phyloP scores from a whole-genome alignment of 2,797 vertebrate genomes.

The Epinephelus awoara region DNA sequence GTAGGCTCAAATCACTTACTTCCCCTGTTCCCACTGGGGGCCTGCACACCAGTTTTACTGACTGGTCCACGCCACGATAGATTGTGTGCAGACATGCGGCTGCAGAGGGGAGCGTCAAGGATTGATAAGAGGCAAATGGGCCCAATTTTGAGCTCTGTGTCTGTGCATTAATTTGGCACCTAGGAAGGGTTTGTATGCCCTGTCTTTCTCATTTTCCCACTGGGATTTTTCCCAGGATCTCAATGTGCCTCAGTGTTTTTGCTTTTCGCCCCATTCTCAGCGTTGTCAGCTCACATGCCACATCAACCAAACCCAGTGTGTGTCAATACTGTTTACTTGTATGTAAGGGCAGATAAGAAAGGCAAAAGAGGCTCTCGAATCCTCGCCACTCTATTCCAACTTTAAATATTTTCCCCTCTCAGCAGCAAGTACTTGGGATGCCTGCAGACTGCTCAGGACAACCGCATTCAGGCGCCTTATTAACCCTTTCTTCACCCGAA shows the following conservation, averaged over 20 bases:
- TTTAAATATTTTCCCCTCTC: slow-evolving; percentile 42
- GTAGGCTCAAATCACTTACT: slow-evolving; percentile 76
- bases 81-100: slow-evolving; percentile 36
- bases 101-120: slow-evolving; percentile 24
- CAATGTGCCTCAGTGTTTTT: not conserved
- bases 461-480: slow-evolving; percentile 20
- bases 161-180: slow-evolving; percentile 31
- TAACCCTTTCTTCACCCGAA: slow-evolving; percentile 28
- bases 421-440: slow-evolving; percentile 42
- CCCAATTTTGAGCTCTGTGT: slow-evolving; percentile 31
- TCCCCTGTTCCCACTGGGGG: slow-evolving; percentile 68
- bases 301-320: slow-evolving; percentile 1
- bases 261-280: not conserved
- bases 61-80: slow-evolving; percentile 26
- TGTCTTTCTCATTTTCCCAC: not conserved
- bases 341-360: not conserved
- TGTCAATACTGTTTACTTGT: slow-evolving; percentile 11
- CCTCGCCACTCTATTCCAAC: slow-evolving; percentile 12
- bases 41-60: slow-evolving; percentile 39
- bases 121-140: slow-evolving; percentile 29
- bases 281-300: not conserved
- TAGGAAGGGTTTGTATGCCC: not conserved
- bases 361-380: not conserved
- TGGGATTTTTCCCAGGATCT: slow-evolving; percentile 4
- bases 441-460: slow-evolving; percentile 45